Evolutionary conservation across 2,888 invertebrate genomes (phyloP), one percentile per base, ranked within the genome.

Genomic region (Megamerina dolium): DNA sequence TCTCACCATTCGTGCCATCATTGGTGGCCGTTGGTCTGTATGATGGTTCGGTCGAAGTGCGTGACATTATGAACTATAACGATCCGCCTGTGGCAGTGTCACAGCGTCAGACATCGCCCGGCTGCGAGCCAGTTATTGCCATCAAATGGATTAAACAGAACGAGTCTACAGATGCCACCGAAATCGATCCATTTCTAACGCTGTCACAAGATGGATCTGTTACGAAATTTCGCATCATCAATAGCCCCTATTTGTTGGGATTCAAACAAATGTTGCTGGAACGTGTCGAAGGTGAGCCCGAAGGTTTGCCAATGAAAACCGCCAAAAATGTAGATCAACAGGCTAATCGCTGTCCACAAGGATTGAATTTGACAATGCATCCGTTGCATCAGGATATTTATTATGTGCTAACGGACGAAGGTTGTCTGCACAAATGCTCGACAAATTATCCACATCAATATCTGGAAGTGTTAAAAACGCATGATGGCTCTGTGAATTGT

Each of bases 351-450:
- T 77, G 80, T 59, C 78, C 84, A 0, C 81, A 80, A 1, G 82
- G 80, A 1, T 60, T 83, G 35, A 75, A 81, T 43, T 72, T 85
- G 32, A 74, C 76, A 20, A 75, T 78, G 60, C 83, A 87, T 63
- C 83, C 87, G 0, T 58, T 53, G 0, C 70, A 81, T 27, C 68
- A 72, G 1, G 80, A 79, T 50, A 70, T 81, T 12, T 93, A 91
- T 64, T 76, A 83, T 33, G 81, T 90, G 3, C 87, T 89, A 0
- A 90, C 92, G 0, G 85, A 85, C 55, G 89, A 92, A 61, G 94
- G 94, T 2, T 85, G 85, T 54, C 74, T 89, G 13, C 82, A 85
- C 63, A 81, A 79, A 60, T 92, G 90, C 61, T 89, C 90, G 0
- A 85, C 82, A 21, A 85, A 87, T 57, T 87, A 87, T 64, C 77